Conservation (phyloP, 2,888 invertebrate species). For the Bombylius discolor region DNA sequence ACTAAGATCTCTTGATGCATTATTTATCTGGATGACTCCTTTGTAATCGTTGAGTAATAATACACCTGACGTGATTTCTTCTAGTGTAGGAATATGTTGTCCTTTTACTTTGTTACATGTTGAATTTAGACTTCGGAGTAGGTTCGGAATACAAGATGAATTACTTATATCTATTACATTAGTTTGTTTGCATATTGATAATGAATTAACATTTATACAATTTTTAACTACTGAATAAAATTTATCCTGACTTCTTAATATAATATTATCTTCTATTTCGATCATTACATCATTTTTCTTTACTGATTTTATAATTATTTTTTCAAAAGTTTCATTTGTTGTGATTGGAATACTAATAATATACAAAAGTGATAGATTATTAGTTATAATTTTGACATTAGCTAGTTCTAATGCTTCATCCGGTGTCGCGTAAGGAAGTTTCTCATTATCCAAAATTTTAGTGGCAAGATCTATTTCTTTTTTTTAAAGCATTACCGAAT, state of each 20-base stretch:
- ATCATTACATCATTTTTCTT: conserved; percentile 7
- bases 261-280: conserved; percentile 8
- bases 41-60: conserved; percentile 12
- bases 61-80: conserved; percentile 10
- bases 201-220: conserved; percentile 10
- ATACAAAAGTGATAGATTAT: conserved; percentile 11
- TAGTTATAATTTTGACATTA: conserved; percentile 14
- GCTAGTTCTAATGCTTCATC: conserved; percentile 16
- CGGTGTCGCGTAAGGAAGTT: conserved; percentile 12
- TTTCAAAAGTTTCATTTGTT: conserved; percentile 10
- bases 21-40: background rate
- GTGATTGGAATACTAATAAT: conserved; percentile 14
- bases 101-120: conserved; percentile 8
- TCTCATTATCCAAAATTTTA: conserved; percentile 11
- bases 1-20: background rate
- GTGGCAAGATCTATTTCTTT: conserved; percentile 6
- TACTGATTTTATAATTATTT: conserved; percentile 8
- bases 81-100: conserved; percentile 9
- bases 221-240: conserved; percentile 8
- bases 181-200: conserved; percentile 9
- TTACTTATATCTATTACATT: conserved; percentile 10
- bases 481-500: conserved; percentile 10
- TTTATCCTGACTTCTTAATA: conserved; percentile 10
- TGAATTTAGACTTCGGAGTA: conserved; percentile 11
- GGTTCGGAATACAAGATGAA: conserved; percentile 10